Percentiles rank a stretch among this genome's conserved stretches.
These are phyloP conservation scores for Pachymerium ferrugineum DNA, from an alignment of 2,888 invertebrate species.

Conservation along the genomic window DNA sequence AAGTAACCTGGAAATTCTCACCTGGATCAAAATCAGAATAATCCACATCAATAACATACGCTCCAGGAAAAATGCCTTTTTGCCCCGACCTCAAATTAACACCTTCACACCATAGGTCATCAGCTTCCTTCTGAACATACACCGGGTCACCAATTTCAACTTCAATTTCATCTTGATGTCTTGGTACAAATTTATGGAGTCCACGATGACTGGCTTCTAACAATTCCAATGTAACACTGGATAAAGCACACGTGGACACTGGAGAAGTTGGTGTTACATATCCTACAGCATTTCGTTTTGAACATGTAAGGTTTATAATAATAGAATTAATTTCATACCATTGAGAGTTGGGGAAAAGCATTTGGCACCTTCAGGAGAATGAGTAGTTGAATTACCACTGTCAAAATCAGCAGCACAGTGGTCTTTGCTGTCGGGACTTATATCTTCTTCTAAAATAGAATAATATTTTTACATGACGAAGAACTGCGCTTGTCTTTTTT, in stretches of 20 bases:
- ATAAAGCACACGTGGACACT: conserved; percentile 45
- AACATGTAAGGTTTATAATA: no score
- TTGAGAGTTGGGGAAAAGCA: conserved; percentile 36
- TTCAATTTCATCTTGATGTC: conserved; percentile 92
- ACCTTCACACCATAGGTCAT: conserved; percentile 98
- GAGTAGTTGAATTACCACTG: conserved; percentile 86
- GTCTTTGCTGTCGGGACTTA: conserved; percentile 79
- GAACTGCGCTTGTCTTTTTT: not conserved
- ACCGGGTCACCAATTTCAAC: conserved; percentile 96
- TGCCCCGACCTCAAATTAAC: conserved; percentile 90
- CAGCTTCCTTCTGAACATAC: conserved; percentile 92
- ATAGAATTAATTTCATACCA: conserved; percentile 26
- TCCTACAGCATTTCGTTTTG: no score
- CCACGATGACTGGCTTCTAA: conserved; percentile 93
- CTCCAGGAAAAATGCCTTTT: conserved; percentile 93
- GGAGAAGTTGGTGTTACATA: conserved; percentile 58
- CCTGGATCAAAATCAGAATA: conserved; percentile 88
- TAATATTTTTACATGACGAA: not conserved
- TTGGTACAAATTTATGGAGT: conserved; percentile 88
- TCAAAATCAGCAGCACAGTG: conserved; percentile 70
- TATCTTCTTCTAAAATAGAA: conserved; percentile 52
- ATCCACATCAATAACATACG: conserved; percentile 94
- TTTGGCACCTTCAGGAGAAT: conserved; percentile 70
- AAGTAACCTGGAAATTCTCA: conserved; percentile 34
- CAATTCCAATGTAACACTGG: conserved; percentile 57